These are phyloP conservation scores for Oncorhynchus masou DNA, from an alignment of 2,113 vertebrate species.

Conservation along the genomic window DNA sequence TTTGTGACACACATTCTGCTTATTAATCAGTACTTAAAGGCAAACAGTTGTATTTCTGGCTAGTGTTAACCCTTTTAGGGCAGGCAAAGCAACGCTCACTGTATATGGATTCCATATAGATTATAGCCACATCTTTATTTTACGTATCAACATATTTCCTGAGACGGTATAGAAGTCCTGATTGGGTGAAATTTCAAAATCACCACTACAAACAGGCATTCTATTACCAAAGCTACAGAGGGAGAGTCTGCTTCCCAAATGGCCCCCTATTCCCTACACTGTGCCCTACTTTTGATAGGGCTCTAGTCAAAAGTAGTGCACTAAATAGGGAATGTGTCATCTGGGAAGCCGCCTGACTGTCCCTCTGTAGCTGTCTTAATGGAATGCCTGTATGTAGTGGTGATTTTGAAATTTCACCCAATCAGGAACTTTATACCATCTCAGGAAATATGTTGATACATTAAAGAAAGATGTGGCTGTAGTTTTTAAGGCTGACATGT, in stretches of 20 bases:
- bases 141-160: not conserved
- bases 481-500: too few species aligned
- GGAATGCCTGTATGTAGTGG: slow-evolving; percentile 34
- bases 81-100: not conserved
- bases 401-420: not conserved
- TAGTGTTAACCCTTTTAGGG: slow-evolving; percentile 22
- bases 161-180: not conserved
- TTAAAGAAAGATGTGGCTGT: not conserved
- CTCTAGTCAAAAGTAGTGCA: too few species aligned
- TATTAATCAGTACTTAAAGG: not conserved
- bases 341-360: too few species aligned
- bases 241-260: too few species aligned
- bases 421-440: not conserved
- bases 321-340: too few species aligned
- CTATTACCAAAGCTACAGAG: slow-evolving; percentile 33
- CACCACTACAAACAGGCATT: slow-evolving; percentile 23
- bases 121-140: not conserved
- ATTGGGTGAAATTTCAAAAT: not conserved
- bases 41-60: slow-evolving; percentile 10
- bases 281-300: too few species aligned
- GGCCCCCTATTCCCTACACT: too few species aligned
- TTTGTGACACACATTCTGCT: not conserved
- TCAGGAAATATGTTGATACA: not conserved
- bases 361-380: slow-evolving; percentile 24
- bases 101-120: slow-evolving; percentile 53